Conservation (phyloP, 2,888 invertebrate genomes). For the Deilephila porcellus region DNA sequence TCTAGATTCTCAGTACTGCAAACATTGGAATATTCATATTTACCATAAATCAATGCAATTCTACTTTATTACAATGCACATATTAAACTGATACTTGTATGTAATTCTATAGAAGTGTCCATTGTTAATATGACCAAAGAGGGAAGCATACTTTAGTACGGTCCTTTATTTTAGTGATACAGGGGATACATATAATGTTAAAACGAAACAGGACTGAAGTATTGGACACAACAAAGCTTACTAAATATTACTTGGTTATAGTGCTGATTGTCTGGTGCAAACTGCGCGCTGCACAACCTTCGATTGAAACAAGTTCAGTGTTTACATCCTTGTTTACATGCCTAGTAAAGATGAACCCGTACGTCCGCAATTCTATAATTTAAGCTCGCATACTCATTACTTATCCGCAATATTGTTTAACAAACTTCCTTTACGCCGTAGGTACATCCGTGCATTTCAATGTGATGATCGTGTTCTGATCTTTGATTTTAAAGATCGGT, state of each 20-base stretch:
- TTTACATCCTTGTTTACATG: constrained; percentile 44
- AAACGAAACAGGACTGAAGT: neutral
- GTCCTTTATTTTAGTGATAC: too few relatives aligned
- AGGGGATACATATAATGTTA: neutral
- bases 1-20: neutral
- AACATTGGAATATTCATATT: constrained; percentile 6
- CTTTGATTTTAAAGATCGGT: too few relatives aligned
- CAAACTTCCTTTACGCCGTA: neutral
- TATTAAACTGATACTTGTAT: neutral
- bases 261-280: constrained; percentile 28
- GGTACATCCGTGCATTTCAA: neutral
- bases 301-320: constrained; percentile 42
- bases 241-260: neutral
- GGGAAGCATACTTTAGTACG: too few relatives aligned
- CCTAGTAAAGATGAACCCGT: constrained; percentile 25
- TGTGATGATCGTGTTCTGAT: too few relatives aligned
- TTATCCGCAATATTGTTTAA: neutral
- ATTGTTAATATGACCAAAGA: neutral
- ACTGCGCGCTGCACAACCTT: constrained; percentile 41
- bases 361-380: constrained; percentile 22
- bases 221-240: neutral
- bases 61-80: neutral
- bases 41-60: neutral
- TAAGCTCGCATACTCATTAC: neutral
- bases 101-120: neutral